These are phyloP conservation scores for Brachyalestes nurse DNA, from an alignment of 2,797 vertebrate genomes.

Conservation along the genomic window DNA sequence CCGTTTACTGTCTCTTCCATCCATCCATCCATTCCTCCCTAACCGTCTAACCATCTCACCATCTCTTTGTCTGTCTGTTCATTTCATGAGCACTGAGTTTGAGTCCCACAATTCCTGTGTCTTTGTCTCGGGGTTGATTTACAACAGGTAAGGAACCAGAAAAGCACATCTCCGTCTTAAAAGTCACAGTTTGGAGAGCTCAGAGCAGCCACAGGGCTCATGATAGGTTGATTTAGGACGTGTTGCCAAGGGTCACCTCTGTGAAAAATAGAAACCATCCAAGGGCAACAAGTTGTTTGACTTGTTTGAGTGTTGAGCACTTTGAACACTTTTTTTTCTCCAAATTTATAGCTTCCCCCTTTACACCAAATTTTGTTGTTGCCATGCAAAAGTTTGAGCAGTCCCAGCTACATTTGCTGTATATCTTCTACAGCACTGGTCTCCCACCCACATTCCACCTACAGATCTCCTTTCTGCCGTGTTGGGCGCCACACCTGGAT, in stretches of 20 bases:
- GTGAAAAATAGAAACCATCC: neutral
- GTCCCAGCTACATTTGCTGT: too few species aligned
- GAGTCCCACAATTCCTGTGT: constrained; percentile 47
- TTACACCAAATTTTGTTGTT: too few species aligned
- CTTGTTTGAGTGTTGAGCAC: too few species aligned
- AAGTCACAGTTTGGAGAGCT: neutral
- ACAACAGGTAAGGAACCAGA: constrained; percentile 48
- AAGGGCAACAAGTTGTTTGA: too few species aligned
- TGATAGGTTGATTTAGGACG: neutral
- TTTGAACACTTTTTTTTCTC: too few species aligned
- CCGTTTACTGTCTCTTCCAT: constrained; percentile 1
- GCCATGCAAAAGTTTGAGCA: too few species aligned
- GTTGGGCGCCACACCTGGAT: too few species aligned
- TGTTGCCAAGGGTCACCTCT: neutral
- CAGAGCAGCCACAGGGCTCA: neutral
- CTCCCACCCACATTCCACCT: too few species aligned
- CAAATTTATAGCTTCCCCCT: too few species aligned
- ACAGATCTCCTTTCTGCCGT: too few species aligned
- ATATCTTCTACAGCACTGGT: too few species aligned
- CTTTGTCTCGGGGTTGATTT: constrained; percentile 58
- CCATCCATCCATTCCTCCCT: constrained; percentile 5
- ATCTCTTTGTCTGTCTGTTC: constrained; percentile 44
- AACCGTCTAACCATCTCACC: constrained; percentile 30
- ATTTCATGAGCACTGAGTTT: constrained; percentile 20
- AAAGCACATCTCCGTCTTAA: constrained; percentile 24